phyloP scores from a whole-genome alignment of 2,797 vertebrate genomes.

The Hippocampus kuda region DNA sequence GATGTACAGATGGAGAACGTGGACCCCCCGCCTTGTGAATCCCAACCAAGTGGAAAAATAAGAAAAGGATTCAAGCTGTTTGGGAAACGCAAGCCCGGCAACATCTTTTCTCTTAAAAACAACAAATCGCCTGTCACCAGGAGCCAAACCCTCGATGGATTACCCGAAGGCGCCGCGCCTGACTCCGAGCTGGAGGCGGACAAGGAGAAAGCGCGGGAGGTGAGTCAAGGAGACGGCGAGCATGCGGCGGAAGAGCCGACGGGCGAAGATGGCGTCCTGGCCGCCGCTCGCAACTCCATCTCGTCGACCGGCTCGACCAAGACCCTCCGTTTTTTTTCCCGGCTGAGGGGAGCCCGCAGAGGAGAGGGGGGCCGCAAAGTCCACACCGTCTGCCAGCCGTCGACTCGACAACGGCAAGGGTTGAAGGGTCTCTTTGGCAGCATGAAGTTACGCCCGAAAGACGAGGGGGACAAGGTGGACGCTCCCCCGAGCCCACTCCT shows the following conservation, averaged over 20 bases:
- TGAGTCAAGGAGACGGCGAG: conserved; percentile 50
- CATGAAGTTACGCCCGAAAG: conserved; percentile 76
- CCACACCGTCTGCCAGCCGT: conserved; percentile 72
- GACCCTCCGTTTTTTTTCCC: conserved; percentile 86
- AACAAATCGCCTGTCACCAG: conserved; percentile 76
- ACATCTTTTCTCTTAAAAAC: conserved; percentile 86
- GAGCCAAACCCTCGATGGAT: conserved; percentile 80
- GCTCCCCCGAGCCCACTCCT: conserved; percentile 67
- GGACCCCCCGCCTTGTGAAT: conserved; percentile 77
- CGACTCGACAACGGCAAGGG: conserved; percentile 75
- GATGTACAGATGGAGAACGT: conserved; percentile 82
- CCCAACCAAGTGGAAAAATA: conserved; percentile 87
- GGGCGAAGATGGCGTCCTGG: conserved; percentile 52
- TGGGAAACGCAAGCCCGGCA: conserved; percentile 83
- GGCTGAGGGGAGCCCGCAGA: conserved; percentile 74
- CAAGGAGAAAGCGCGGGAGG: conserved; percentile 51
- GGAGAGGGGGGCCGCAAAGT: conserved; percentile 63
- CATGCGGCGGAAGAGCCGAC: conserved; percentile 64
- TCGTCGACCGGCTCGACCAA: conserved; percentile 71
- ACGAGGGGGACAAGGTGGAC: conserved; percentile 70
- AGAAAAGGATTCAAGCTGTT: conserved; percentile 96
- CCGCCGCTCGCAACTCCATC: conserved; percentile 66
- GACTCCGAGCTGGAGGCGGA: conserved; percentile 53
- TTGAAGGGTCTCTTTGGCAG: conserved; percentile 82
- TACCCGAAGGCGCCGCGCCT: conserved; percentile 68